These are phyloP conservation scores for Drosophila diplacantha DNA, from an alignment of 2,888 invertebrate species.

Conservation along the genomic window DNA sequence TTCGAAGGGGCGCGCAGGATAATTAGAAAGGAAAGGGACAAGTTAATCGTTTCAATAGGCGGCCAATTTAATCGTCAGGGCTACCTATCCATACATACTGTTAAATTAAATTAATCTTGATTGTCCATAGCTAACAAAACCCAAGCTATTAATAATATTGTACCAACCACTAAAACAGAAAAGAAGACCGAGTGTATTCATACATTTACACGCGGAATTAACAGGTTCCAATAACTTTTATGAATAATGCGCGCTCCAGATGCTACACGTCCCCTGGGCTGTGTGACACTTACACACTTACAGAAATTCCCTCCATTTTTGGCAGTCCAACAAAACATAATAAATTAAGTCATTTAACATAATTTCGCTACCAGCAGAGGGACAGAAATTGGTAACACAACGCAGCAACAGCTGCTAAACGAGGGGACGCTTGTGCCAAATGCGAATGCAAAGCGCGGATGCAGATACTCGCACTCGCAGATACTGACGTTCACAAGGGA, in stretches of 20 bases:
- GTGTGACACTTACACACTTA: slow-evolving; percentile 36
- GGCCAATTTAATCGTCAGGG: no score
- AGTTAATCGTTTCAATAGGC: not conserved
- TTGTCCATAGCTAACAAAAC: not conserved
- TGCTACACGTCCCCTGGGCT: slow-evolving; percentile 9
- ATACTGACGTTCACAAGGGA: slow-evolving; percentile 52
- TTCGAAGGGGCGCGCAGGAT: slow-evolving; percentile 8
- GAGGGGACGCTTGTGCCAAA: slow-evolving; percentile 69
- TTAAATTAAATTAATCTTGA: not conserved
- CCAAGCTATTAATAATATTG: not conserved
- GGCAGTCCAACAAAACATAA: slow-evolving; percentile 64
- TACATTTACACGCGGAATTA: slow-evolving; percentile 25
- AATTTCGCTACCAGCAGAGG: slow-evolving; percentile 66
- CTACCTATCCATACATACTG: not conserved
- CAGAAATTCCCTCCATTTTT: slow-evolving; percentile 44
- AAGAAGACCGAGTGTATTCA: slow-evolving; percentile 3
- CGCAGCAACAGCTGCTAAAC: slow-evolving; percentile 63
- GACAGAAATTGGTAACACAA: slow-evolving; percentile 31
- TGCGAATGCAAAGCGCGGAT: slow-evolving; percentile 48
- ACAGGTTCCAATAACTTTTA: slow-evolving; percentile 16
- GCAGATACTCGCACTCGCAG: slow-evolving; percentile 15
- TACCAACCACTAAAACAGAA: not conserved
- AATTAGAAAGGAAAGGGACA: slow-evolving; percentile 6
- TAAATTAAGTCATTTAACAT: slow-evolving; percentile 72
- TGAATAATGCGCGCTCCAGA: slow-evolving; percentile 15